Evolutionary conservation across 1,140 invertebrate genomes (phyloP).

Genomic region (Gryllus bimaculatus): DNA sequence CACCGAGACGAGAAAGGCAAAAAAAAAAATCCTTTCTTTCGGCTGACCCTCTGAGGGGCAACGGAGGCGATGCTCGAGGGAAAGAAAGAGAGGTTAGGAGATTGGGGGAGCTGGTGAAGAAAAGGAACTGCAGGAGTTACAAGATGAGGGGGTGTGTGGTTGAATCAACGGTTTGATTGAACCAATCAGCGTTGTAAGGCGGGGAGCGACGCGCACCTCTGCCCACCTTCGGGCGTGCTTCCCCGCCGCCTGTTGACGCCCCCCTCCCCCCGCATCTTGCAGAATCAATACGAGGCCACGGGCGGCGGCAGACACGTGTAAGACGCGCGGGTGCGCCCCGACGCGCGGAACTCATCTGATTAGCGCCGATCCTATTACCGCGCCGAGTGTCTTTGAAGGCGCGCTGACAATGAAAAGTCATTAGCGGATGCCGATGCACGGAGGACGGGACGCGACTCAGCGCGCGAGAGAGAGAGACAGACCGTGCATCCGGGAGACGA

Average conservation of each 20-base stretch:
- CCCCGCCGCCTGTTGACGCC: background rate
- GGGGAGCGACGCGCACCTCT: background rate
- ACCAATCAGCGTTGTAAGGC: background rate
- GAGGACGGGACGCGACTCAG: background rate
- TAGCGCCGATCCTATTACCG: background rate
- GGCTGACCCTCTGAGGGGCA: background rate
- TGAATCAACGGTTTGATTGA: background rate
- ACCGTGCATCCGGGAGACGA: too few relatives aligned
- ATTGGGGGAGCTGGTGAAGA: background rate
- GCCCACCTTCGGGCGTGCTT: background rate
- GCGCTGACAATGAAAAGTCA: background rate
- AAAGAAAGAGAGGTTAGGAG: background rate
- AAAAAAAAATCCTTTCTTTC: background rate
- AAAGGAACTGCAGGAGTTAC: background rate
- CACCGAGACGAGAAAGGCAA: background rate
- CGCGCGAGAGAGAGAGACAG: too few relatives aligned
- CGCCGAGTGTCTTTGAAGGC: background rate
- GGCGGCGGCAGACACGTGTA: background rate
- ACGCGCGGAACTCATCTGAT: background rate
- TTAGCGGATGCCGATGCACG: background rate
- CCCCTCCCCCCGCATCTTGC: too few relatives aligned
- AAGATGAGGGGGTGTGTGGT: background rate
- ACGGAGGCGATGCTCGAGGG: background rate
- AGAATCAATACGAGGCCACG: background rate
- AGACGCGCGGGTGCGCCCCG: background rate